phyloP scores from a whole-genome alignment of 2,113 vertebrate species.

The Laticauda colubrina region DNA sequence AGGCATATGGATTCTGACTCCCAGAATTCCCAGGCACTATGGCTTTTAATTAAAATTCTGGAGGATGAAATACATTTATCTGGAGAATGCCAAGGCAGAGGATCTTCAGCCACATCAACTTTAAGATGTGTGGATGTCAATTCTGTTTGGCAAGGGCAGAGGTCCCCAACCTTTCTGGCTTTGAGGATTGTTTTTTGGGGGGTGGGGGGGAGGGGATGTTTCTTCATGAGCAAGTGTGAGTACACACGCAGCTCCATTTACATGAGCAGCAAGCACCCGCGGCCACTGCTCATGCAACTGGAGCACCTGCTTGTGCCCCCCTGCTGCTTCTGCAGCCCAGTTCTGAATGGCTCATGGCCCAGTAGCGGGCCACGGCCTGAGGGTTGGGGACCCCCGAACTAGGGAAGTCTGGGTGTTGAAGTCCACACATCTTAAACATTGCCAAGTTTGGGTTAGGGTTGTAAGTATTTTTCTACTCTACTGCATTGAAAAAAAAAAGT shows the following conservation, averaged over 20 bases:
- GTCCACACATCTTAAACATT: background rate
- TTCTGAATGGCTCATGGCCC: background rate
- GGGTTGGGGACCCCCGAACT: background rate
- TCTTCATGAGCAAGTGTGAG: background rate
- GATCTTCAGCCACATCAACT: background rate
- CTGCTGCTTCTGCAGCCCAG: background rate
- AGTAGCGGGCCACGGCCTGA: background rate
- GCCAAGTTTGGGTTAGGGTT: background rate
- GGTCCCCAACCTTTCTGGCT: background rate
- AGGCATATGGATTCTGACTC: background rate
- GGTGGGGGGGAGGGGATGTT: rapidly evolving
- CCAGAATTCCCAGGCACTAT: background rate
- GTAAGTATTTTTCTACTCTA: no score
- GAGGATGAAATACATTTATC: background rate
- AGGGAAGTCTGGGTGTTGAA: background rate
- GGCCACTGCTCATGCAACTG: background rate
- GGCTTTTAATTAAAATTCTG: background rate
- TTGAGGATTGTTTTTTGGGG: background rate
- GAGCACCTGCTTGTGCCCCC: background rate
- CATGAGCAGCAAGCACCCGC: background rate
- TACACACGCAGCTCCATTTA: background rate
- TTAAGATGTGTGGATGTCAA: background rate
- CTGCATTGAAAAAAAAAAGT: no score
- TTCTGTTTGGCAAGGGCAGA: background rate
- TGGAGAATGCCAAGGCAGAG: background rate